These are phyloP conservation scores for Dasyprocta punctata DNA, from an alignment of 2,113 vertebrate genomes.

Conservation along the genomic window DNA sequence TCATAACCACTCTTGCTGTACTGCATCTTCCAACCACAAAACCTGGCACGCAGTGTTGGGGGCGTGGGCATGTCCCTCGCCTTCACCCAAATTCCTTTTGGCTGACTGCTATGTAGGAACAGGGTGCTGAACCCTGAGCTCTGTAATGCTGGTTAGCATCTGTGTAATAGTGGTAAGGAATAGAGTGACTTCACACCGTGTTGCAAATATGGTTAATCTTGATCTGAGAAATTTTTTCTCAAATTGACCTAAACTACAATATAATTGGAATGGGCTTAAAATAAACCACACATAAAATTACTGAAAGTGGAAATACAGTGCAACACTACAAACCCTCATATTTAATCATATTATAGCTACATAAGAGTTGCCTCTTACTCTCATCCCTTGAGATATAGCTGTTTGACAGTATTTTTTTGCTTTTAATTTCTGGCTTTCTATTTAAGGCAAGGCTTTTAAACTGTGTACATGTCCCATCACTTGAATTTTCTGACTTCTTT, in stretches of 20 bases:
- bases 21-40: too few species aligned
- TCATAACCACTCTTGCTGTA: too few species aligned
- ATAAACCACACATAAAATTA: conserved; percentile 11
- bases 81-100: neutral
- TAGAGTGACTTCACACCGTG: neutral
- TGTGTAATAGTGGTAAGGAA: neutral
- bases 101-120: neutral
- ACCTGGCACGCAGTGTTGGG: too few species aligned
- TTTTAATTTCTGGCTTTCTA: conserved; percentile 42
- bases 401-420: neutral
- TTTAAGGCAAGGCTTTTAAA: conserved; percentile 1
- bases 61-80: accelerated
- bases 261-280: conserved; percentile 44
- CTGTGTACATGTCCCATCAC: neutral
- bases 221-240: neutral
- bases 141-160: neutral
- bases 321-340: neutral
- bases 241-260: conserved; percentile 11
- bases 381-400: neutral
- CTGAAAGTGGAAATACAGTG: neutral
- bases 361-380: neutral
- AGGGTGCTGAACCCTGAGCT: neutral
- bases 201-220: conserved; percentile 14
- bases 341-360: neutral
- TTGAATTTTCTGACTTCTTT: conserved; percentile 36